These are phyloP conservation scores for Limnodromus scolopaceus DNA, from an alignment of 2,797 vertebrate species.

Conservation along the genomic window DNA sequence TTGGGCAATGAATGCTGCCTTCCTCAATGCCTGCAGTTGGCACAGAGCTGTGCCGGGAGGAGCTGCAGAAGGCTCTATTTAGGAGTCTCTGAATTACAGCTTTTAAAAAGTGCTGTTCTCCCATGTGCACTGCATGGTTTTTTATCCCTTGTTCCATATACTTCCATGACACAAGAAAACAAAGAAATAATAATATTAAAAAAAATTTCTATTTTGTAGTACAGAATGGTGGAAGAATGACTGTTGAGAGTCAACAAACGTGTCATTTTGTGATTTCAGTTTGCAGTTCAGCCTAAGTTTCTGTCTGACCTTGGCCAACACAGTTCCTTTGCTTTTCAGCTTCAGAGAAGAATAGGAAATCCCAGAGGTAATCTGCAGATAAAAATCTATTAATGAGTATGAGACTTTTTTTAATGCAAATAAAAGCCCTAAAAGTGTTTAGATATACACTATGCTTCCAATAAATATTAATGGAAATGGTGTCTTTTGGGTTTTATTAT, in stretches of 20 bases:
- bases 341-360: not conserved
- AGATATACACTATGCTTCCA: not conserved
- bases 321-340: not conserved
- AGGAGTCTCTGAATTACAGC: not conserved
- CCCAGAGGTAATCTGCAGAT: not conserved
- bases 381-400: not conserved
- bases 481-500: not conserved
- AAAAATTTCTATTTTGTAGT: fast-evolving
- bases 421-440: not conserved
- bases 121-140: fast-evolving
- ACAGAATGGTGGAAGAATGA: not conserved
- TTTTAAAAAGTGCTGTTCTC: not conserved
- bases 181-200: not conserved
- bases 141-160: not conserved
- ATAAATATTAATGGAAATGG: not conserved
- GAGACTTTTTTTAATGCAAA: not conserved
- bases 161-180: not conserved
- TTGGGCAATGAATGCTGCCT: not conserved
- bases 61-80: not conserved
- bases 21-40: not conserved
- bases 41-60: not conserved
- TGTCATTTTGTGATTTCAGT: not conserved
- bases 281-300: not conserved
- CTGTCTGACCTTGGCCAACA: not conserved
- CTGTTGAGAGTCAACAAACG: not conserved